A percentile compares a stretch with the other conserved stretches of the same genome.
These are phyloP conservation scores for Sinonovacula constricta DNA, from an alignment of 1,140 invertebrate species.

Conservation along the genomic window DNA sequence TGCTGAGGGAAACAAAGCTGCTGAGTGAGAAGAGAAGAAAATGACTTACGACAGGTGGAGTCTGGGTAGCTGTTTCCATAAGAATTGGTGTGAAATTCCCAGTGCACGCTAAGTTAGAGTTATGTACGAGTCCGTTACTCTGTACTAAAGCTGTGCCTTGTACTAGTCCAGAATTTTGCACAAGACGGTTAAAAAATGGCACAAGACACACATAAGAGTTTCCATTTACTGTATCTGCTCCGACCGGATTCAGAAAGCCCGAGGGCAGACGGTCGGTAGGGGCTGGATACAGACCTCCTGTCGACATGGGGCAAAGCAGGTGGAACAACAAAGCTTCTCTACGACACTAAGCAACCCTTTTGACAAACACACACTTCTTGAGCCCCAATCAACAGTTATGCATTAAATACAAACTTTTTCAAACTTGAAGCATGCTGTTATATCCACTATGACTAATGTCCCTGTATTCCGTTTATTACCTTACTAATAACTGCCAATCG, in stretches of 20 bases:
- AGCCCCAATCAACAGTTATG: neutral
- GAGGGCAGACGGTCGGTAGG: constrained; percentile 34
- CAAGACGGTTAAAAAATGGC: constrained; percentile 47
- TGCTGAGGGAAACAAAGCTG: no score
- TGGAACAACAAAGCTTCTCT: neutral
- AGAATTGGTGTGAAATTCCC: constrained; percentile 45
- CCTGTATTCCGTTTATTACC: no score
- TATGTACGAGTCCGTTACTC: constrained; percentile 39
- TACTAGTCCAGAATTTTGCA: constrained; percentile 42
- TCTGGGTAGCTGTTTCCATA: constrained; percentile 41
- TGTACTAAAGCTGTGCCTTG: constrained; percentile 34
- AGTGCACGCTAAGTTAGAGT: constrained; percentile 14
- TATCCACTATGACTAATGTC: no score
- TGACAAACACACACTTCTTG: constrained; percentile 19
- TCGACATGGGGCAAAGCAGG: constrained; percentile 49
- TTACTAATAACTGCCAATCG: no score
- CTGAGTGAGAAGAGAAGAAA: no score
- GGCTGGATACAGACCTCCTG: constrained; percentile 45
- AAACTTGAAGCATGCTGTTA: no score
- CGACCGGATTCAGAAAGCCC: constrained; percentile 33
- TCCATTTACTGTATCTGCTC: constrained; percentile 7
- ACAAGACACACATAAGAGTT: constrained; percentile 41
- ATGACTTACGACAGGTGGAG: constrained; percentile 42
- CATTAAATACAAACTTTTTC: no score
- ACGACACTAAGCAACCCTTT: neutral